phyloP scores from a whole-genome alignment of 2,888 invertebrate species.

The Phytoseiulus persimilis region DNA sequence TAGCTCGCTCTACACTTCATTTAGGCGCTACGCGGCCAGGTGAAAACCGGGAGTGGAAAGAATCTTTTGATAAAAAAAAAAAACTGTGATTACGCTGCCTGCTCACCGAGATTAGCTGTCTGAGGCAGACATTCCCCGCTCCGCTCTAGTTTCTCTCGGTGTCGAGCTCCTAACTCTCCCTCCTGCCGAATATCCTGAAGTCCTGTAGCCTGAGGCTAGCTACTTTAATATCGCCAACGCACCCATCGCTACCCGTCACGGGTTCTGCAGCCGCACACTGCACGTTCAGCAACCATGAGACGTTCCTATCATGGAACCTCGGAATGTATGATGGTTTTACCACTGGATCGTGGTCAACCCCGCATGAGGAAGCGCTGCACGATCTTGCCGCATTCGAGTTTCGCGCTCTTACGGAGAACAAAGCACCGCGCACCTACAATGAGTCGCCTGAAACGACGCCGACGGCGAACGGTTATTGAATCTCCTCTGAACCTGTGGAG shows the following conservation, averaged over 20 bases:
- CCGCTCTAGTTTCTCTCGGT: neutral
- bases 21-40: neutral
- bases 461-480: neutral
- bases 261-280: neutral
- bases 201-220: neutral
- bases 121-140: neutral
- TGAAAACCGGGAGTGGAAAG: neutral
- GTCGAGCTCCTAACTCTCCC: neutral
- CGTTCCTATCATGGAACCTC: neutral
- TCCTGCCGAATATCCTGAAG: neutral
- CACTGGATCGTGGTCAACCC: neutral
- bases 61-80: neutral
- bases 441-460: neutral
- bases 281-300: neutral
- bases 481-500: neutral
- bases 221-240: conserved; percentile 5
- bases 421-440: neutral
- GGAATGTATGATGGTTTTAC: neutral
- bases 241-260: neutral
- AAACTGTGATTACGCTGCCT: neutral
- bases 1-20: neutral
- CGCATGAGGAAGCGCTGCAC: neutral
- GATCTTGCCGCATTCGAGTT: neutral
- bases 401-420: neutral
- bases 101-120: neutral